Conservation (phyloP, 2,113 vertebrate genomes). For the Mormyrus iriodes region DNA sequence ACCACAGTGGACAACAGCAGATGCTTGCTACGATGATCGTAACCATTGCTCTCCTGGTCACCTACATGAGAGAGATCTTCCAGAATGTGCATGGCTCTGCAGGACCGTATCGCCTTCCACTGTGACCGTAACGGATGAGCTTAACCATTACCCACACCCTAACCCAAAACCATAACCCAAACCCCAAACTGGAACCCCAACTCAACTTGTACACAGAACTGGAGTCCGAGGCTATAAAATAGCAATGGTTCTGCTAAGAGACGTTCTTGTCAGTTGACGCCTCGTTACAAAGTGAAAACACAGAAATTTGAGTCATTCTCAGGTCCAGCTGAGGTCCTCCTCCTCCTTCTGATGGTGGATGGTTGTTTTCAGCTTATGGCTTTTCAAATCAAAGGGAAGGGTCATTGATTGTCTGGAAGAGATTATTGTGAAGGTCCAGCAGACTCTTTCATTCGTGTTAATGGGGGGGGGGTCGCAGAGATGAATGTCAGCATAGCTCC, state of each 20-base stretch:
- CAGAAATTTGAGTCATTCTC: background rate
- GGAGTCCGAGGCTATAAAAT: background rate
- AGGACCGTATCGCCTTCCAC: background rate
- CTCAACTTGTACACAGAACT: background rate
- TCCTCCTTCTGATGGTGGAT: background rate
- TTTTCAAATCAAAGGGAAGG: background rate
- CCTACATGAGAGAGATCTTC: background rate
- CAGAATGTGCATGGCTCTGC: background rate
- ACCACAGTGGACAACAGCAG: no score
- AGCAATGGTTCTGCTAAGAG: background rate
- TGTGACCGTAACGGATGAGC: background rate
- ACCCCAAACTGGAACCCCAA: background rate
- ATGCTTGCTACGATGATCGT: background rate
- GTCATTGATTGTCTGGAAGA: background rate
- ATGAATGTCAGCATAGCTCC: slow-evolving; percentile 81
- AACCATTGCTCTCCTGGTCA: background rate
- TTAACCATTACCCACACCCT: background rate
- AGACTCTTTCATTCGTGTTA: slow-evolving; percentile 38
- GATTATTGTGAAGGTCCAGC: slow-evolving; percentile 40
- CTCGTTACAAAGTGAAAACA: background rate
- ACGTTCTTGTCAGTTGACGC: background rate
- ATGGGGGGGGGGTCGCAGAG: slow-evolving; percentile 57
- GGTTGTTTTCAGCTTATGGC: background rate
- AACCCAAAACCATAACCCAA: background rate
- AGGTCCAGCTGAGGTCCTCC: background rate